Base-by-base conservation (phyloP, 2,113 vertebrate species). In the Columbina picui region DNA sequence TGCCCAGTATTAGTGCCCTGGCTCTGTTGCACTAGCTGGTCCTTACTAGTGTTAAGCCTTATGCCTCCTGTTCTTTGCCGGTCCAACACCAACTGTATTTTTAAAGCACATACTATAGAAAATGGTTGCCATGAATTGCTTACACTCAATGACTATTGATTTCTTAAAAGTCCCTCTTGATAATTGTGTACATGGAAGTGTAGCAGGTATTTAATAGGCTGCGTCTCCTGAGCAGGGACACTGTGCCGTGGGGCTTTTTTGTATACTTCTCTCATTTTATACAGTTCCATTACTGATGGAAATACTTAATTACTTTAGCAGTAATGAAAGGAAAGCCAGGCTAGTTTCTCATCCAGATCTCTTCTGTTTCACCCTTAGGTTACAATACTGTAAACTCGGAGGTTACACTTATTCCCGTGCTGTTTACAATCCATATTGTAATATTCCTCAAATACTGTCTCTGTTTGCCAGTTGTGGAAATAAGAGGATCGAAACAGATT, bases 101-200 rank as follows among this genome's bases (percentile, higher is more conserved):
- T 39, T 47, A 65, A 63, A 93, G 45, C 25, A 75, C 79, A 53
- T 55, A 20, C 29, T 69, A 39, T 34, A 90, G 47, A 53, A 70
- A 69, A 36, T 6, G n/a, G 14, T 38, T 81, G 60, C 56, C 38
- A 3, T 6, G 21, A 77, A n/a, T 22, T 36, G 49, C 68, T 82
- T 18, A 20, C 11, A 15, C 36, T 29, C 36, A 29, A 0, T 9
- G 30, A 30, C 49, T 32, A 56, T 0, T 23, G 26, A 71, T 63
- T 90, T 71, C 61, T 59, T 79, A 25, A 2, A 68, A 82, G 26
- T 38, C 27, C 7, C 27, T 50, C 75, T 43, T 61, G 39, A 50
- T 85, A 39, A 14, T 0, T 53, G 45, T 10, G n/a, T 29, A 57
- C 8, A 0, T 50, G 53, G 60, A 90, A 89, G 38, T 20, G 41